Percentiles rank a stretch among this genome's conserved stretches.
phyloP scores from a whole-genome alignment of 2,888 invertebrate genomes.

The Drosophila paramelanica region DNA sequence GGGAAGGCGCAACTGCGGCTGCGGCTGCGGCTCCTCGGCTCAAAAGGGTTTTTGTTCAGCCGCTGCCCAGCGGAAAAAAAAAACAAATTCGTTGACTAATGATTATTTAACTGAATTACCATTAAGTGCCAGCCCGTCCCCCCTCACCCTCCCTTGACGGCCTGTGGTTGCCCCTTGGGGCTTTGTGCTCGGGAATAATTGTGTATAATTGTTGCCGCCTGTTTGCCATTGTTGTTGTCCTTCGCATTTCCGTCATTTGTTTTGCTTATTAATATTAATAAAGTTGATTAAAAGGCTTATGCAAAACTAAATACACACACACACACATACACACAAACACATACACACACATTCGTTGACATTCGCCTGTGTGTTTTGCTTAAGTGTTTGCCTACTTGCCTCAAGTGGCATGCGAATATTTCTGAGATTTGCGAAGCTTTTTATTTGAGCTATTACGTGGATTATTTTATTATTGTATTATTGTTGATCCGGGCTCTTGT shows the following conservation, averaged over 20 bases:
- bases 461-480: slow-evolving; percentile 37
- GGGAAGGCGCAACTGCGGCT: background rate
- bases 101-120: slow-evolving; percentile 80
- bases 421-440: slow-evolving; percentile 24
- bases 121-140: slow-evolving; percentile 50
- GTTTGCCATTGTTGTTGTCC: slow-evolving; percentile 48
- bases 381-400: slow-evolving; percentile 36
- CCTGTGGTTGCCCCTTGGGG: slow-evolving; percentile 18
- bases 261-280: slow-evolving; percentile 76
- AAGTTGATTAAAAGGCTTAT: slow-evolving; percentile 75
- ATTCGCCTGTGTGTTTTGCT: slow-evolving; percentile 26
- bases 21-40: background rate
- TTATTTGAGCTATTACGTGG: slow-evolving; percentile 33
- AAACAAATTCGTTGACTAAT: slow-evolving; percentile 64
- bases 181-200: slow-evolving; percentile 30
- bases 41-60: slow-evolving; percentile 32
- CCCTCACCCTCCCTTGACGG: background rate
- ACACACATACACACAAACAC: slow-evolving; percentile 5
- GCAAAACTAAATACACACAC: slow-evolving; percentile 63
- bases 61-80: slow-evolving; percentile 1
- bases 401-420: slow-evolving; percentile 50
- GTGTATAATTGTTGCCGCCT: slow-evolving; percentile 56
- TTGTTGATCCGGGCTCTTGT: slow-evolving; percentile 33
- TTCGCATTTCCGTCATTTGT: slow-evolving; percentile 23
- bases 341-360: slow-evolving; percentile 14